Percentiles rank a stretch among this genome's conserved stretches.
Conservation (phyloP, 2,113 vertebrate genomes). For the Heptranchias perlo region DNA sequence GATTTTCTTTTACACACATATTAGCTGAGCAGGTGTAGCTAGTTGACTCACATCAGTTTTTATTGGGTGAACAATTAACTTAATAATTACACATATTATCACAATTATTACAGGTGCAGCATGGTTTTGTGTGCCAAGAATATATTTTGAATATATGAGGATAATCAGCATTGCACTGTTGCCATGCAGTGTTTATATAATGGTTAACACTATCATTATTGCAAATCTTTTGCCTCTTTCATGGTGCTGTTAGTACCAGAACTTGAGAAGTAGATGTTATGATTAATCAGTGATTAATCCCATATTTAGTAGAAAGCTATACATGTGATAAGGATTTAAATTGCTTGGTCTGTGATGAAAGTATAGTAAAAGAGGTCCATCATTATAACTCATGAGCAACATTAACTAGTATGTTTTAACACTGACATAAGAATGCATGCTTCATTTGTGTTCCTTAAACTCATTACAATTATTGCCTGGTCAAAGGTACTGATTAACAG, state of each 20-base stretch:
- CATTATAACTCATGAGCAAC: neutral
- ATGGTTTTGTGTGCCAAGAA: neutral
- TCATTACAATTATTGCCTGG: neutral
- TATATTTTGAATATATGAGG: neutral
- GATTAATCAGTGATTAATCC: neutral
- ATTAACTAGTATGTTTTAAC: neutral
- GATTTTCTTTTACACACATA: neutral
- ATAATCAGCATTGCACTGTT: neutral
- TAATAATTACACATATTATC: neutral
- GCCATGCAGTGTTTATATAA: neutral
- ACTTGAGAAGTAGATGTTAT: neutral
- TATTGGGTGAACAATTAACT: neutral
- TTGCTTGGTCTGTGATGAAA: neutral
- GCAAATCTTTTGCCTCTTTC: neutral
- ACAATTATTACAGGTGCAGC: neutral
- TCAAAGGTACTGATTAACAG: neutral
- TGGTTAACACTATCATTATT: neutral
- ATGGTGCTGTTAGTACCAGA: neutral
- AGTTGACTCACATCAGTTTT: neutral
- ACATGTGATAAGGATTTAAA: neutral
- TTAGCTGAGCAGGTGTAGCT: neutral
- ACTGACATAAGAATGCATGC: neutral
- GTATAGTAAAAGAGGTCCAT: neutral
- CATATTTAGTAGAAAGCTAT: neutral
- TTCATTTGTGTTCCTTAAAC: neutral